Evolutionary conservation across 2,888 invertebrate genomes (phyloP).

Genomic region (Julus scanicus): DNA sequence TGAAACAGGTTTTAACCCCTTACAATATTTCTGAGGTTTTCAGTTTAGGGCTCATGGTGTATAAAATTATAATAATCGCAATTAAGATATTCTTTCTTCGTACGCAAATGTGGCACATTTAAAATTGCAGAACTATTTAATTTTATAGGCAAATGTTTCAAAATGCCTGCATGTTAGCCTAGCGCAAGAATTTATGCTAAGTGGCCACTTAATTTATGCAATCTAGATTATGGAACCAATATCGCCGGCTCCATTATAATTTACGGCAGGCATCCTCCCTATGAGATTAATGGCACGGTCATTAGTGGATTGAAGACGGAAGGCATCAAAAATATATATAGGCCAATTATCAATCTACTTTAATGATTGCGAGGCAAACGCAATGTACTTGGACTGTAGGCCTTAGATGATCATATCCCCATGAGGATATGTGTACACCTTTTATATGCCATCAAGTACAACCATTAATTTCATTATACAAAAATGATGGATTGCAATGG

Average conservation of each 20-base stretch:
- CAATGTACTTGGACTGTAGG: neutral
- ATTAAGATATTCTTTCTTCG: no score
- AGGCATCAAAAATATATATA: conserved; percentile 36
- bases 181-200: conserved; percentile 4
- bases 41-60: no score
- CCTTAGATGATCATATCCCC: conserved; percentile 22
- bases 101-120: no score
- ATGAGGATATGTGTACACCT: conserved; percentile 11
- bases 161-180: no score
- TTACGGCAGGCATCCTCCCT: neutral
- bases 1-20: no score
- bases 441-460: conserved; percentile 41
- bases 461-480: conserved; percentile 43
- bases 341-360: conserved; percentile 37
- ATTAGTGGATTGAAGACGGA: conserved; percentile 45
- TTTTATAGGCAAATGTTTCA: neutral
- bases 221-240: conserved; percentile 35
- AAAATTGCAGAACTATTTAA: no score
- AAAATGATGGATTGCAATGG: conserved; percentile 34
- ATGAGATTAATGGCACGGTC: conserved; percentile 39
- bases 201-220: conserved; percentile 45
- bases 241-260: conserved; percentile 15
- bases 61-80: no score
- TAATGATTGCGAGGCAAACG: neutral
- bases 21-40: no score